Evolutionary conservation across 2,113 vertebrate genomes (phyloP).

Genomic region (Ciconia boyciana): DNA sequence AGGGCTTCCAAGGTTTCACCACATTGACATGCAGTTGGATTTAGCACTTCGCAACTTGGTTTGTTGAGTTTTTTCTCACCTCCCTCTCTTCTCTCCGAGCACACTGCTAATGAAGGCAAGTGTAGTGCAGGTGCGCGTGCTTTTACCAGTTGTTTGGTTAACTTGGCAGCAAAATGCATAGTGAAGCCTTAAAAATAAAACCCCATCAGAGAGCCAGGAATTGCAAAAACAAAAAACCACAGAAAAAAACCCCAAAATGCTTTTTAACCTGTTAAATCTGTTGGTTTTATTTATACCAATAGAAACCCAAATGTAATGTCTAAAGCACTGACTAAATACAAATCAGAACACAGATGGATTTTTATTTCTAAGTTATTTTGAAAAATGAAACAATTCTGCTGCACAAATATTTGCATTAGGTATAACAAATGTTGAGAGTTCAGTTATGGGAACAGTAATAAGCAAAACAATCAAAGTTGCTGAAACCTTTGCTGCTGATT

Average conservation of each 20-base stretch:
- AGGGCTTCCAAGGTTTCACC: neutral
- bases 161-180: neutral
- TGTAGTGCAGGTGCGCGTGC: neutral
- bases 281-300: neutral
- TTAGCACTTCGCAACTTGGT: neutral
- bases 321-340: neutral
- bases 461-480: neutral
- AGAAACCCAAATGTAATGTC: neutral
- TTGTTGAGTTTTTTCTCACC: neutral
- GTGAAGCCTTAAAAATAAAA: neutral
- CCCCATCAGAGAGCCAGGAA: neutral
- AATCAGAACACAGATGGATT: neutral
- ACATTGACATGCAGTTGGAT: neutral
- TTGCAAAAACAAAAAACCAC: neutral
- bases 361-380: neutral
- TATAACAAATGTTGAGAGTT: neutral
- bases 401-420: neutral
- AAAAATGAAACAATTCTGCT: neutral
- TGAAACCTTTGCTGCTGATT: neutral
- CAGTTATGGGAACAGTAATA: neutral
- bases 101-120: neutral
- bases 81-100: neutral
- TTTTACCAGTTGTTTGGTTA: neutral
- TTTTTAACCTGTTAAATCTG: neutral
- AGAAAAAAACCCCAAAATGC: accelerated